Evolutionary conservation across 2,113 vertebrate genomes (phyloP), one percentile per base, ranked within the genome.

Genomic region (Columba janthina): DNA sequence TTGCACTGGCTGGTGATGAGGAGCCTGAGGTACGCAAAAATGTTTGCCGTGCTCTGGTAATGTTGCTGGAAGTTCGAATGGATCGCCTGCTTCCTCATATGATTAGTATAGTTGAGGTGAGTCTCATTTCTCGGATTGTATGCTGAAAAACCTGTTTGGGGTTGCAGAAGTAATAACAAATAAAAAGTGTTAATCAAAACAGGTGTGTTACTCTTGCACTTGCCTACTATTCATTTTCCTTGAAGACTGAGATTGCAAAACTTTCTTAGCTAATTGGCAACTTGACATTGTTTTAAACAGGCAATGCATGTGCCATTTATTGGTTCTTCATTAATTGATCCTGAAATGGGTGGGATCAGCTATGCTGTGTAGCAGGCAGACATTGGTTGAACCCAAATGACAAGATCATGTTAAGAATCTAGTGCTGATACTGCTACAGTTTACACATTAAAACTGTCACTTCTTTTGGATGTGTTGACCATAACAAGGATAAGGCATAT

Each of bases 21-120:
- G 99, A 99, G 70, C 97, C 99, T 21, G 99, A 99, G 96, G 99
- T 99, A 80, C 98, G 99, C 76, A 99, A 99, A 97, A 99, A 99
- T 28, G 99, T 99, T 74, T 99, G 99, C 85, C 98, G 99, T 82
- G 99, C 99, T n/a, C 98, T 99, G 24, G 99, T 99, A 79, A 99
- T 99, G 99, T 95, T 99, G 90, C 98, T 99, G 58, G 99, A 99
- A 97, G 99, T 99, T 91, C 98, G 99, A 24, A 99, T 99, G 98
- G 99, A 99, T 95, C 99, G 99, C 11, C 98, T 99, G 5, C 98
- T 99, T 96, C 99, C 99, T 72, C 99, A 99, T 95, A 99, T 99
- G 99, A 99, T 99, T 95, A 99, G 99, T 97, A 99, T 99, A 96
- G 98, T 99, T 34, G 99, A 99, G 98, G 99, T 99, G 96, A 98